phyloP scores from a whole-genome alignment of 2,797 vertebrate species.

The Mormyrus hasselquistii region DNA sequence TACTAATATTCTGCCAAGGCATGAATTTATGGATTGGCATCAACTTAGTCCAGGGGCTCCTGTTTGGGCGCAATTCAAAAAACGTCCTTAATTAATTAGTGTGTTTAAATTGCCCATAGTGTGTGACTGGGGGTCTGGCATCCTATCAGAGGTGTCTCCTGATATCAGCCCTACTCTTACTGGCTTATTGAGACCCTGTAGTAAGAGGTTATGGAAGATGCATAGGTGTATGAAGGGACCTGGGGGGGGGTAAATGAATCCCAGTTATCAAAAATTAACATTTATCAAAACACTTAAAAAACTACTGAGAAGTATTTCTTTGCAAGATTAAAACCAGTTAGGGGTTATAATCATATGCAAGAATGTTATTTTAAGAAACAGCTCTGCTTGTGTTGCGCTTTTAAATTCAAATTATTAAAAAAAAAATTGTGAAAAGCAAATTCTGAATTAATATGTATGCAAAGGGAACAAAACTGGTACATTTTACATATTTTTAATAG shows the following conservation, averaged over 20 bases:
- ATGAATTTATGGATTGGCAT: not conserved
- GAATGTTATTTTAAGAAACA: not conserved
- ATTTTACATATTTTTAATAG: not conserved
- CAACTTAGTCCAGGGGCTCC: not conserved
- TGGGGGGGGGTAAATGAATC: not conserved
- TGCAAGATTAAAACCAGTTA: not conserved
- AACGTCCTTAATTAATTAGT: not conserved
- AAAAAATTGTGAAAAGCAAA: not conserved
- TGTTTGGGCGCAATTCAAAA: not conserved
- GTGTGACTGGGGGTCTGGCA: not conserved
- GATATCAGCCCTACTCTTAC: not conserved
- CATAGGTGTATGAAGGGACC: not conserved
- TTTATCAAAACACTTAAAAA: not conserved
- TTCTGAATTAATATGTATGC: not conserved
- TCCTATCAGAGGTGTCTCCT: not conserved
- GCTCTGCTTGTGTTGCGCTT: not conserved
- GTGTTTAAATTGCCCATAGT: not conserved
- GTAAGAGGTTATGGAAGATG: not conserved
- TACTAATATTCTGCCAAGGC: not conserved
- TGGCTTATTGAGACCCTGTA: not conserved
- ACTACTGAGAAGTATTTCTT: not conserved
- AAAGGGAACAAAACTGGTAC: not conserved
- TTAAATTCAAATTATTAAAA: not conserved
- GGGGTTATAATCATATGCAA: not conserved
- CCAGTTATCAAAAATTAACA: not conserved